phyloP scores from a whole-genome alignment of 2,797 vertebrate genomes.

The Zalophus californianus region DNA sequence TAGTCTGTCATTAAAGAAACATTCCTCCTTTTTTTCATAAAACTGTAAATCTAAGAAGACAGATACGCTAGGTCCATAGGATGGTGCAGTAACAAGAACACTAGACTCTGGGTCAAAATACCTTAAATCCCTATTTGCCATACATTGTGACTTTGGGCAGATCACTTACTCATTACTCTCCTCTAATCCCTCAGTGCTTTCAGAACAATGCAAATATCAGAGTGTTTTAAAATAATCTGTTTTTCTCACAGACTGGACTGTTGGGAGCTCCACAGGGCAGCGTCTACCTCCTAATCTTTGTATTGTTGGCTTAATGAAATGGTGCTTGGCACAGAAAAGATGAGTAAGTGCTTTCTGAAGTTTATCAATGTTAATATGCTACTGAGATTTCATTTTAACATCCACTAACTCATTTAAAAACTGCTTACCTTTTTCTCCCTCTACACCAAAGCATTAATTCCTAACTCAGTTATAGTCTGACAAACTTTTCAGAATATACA shows the following conservation, averaged over 20 bases:
- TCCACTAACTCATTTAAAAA: slow-evolving; percentile 3
- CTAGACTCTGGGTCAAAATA: background rate
- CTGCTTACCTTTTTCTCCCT: background rate
- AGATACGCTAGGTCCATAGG: background rate
- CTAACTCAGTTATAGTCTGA: background rate
- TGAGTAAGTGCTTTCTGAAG: background rate
- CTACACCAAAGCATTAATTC: slow-evolving; percentile 22
- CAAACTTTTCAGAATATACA: background rate
- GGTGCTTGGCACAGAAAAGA: background rate
- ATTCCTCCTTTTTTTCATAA: slow-evolving; percentile 21
- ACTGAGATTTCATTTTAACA: slow-evolving; percentile 14
- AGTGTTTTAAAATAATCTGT: background rate
- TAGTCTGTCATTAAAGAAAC: background rate
- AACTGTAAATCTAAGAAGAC: background rate
- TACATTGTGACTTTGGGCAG: background rate
- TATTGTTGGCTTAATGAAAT: background rate
- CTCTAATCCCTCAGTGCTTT: background rate
- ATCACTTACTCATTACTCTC: background rate
- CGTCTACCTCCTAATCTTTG: background rate
- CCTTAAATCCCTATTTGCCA: background rate
- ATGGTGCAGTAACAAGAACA: background rate
- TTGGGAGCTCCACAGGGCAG: background rate
- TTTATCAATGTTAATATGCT: background rate
- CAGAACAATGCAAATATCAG: background rate
- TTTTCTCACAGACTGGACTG: background rate